phyloP scores from a whole-genome alignment of 2,113 vertebrate species.

The Lonchura striata region DNA sequence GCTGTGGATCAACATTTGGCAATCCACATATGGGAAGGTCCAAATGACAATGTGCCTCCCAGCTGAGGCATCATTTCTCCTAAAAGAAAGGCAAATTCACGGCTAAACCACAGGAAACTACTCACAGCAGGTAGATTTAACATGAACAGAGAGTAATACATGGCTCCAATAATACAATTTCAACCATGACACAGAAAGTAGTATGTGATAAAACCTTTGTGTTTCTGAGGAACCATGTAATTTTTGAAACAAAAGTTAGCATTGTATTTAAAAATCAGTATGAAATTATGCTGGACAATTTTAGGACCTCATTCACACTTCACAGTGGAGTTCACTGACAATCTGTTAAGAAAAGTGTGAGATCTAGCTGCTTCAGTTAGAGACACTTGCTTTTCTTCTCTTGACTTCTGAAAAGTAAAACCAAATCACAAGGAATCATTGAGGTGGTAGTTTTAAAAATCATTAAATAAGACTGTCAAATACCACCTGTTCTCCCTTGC shows the following conservation, averaged over 20 bases:
- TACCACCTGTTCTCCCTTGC: not conserved
- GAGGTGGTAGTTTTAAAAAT: not conserved
- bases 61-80: not conserved
- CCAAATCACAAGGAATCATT: not conserved
- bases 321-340: not conserved
- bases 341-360: not conserved
- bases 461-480: not conserved
- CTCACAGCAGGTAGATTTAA: not conserved
- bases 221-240: not conserved
- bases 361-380: not conserved
- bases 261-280: not conserved
- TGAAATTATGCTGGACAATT: not conserved
- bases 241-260: not conserved
- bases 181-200: not conserved
- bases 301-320: not conserved
- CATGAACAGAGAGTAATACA: not conserved
- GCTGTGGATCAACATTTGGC: fast-evolving
- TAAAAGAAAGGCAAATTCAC: not conserved
- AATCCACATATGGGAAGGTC: fast-evolving
- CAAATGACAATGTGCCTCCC: not conserved
- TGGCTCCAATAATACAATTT: fast-evolving
- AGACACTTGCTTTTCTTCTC: not conserved
- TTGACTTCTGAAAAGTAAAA: not conserved
- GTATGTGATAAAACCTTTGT: not conserved
- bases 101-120: not conserved